Percentiles rank a stretch among this genome's conserved stretches.
phyloP scores from a whole-genome alignment of 2,888 invertebrate species.

The Pristionchus exspectatus region DNA sequence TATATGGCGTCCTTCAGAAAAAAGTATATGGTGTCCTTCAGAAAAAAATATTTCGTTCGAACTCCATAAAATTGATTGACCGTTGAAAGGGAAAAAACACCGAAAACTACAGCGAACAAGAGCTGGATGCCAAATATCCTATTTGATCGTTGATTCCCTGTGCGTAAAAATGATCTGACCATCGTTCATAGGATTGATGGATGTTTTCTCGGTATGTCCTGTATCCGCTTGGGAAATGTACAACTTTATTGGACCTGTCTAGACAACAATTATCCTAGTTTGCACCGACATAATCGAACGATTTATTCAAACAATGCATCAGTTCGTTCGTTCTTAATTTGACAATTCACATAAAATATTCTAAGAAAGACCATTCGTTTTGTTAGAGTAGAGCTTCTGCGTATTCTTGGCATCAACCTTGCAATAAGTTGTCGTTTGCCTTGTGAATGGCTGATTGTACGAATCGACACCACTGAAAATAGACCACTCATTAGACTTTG shows the following conservation, averaged over 20 bases:
- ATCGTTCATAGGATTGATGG: too few species aligned
- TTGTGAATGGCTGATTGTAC: conserved; percentile 30
- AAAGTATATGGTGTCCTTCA: neutral
- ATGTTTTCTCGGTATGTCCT: too few species aligned
- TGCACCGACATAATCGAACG: too few species aligned
- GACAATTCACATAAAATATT: neutral
- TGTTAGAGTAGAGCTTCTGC: neutral
- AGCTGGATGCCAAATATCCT: neutral
- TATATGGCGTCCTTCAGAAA: neutral
- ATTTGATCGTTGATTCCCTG: neutral
- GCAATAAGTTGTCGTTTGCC: conserved; percentile 10
- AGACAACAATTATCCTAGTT: too few species aligned
- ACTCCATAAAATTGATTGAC: neutral
- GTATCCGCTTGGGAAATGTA: neutral
- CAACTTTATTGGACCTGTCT: neutral
- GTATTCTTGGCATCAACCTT: neutral
- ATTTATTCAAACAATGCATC: too few species aligned
- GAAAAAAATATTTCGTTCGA: neutral
- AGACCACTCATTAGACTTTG: neutral
- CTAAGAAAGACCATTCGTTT: neutral
- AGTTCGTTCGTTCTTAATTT: neutral
- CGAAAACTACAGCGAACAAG: neutral
- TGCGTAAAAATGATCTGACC: too few species aligned
- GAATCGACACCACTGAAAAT: conserved; percentile 34
- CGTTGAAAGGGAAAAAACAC: neutral